Conservation (phyloP, 2,797 vertebrate genomes). For the Botia almorhae region DNA sequence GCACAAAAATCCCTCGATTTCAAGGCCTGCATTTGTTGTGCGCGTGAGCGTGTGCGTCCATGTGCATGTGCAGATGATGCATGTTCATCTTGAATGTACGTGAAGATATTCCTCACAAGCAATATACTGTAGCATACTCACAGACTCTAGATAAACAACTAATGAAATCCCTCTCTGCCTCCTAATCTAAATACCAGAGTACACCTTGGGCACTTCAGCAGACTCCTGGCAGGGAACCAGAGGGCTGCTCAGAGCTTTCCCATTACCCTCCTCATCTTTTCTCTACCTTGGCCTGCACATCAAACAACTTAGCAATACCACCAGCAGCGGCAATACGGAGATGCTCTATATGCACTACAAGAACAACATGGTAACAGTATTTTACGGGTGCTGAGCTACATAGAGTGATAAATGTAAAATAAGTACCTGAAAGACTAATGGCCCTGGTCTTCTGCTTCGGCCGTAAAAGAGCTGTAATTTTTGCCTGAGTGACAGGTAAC, state of each 20-base stretch:
- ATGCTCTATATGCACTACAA: constrained; percentile 9
- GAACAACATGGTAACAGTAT: constrained; percentile 35
- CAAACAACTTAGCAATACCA: constrained; percentile 21
- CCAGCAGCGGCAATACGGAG: constrained; percentile 9
- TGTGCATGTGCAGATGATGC: neutral
- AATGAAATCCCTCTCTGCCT: constrained; percentile 78
- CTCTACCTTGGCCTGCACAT: constrained; percentile 22
- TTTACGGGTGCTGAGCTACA: constrained; percentile 37
- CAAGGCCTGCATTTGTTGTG: constrained; percentile 38
- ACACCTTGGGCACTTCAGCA: constrained; percentile 72
- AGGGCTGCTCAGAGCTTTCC: constrained; percentile 42
- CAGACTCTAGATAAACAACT: constrained; percentile 78
- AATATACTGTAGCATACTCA: constrained; percentile 56
- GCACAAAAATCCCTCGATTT: constrained; percentile 63
- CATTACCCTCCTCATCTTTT: constrained; percentile 31
- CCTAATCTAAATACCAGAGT: constrained; percentile 78
- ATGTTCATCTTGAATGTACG: neutral
- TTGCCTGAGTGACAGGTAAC: constrained; percentile 60
- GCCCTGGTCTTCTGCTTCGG: constrained; percentile 42
- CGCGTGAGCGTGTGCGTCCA: constrained; percentile 19
- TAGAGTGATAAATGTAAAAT: constrained; percentile 56
- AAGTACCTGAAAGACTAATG: constrained; percentile 57
- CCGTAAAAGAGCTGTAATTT: constrained; percentile 58
- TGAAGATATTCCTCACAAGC: constrained; percentile 55
- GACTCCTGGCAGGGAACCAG: constrained; percentile 71